Base-by-base conservation (phyloP, 2,888 invertebrate genomes). In the Pegoplata infirma region DNA sequence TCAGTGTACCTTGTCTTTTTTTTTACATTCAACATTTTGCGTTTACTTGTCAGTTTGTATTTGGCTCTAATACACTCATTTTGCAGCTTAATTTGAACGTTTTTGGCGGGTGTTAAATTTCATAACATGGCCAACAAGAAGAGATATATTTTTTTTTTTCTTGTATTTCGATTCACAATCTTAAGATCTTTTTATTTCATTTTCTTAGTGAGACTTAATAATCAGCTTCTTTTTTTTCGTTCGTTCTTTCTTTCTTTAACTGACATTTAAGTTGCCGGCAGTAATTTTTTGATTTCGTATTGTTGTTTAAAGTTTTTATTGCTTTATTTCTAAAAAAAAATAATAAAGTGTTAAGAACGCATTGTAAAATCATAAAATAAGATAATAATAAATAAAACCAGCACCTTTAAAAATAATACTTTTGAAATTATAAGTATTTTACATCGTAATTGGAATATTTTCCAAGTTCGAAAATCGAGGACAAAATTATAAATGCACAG, bases 31-130 rank as follows among this genome's bases (percentile, higher is more conserved):
- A 61, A 56, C 47, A 56, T 47, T 63, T 44, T 21, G 25, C 14
- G 19, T 16, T n/a, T 69, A 49, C 61, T 49, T 81, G 79, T 80
- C 81, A 80, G 81, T 80, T 71, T 71, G n/a, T 32, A 76, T 80
- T 68, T 64, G 71, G 61, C 72, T 72, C 69, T 82, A 82, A 82
- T 81, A 81, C 61, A 81, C 81, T 80, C 77, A 80, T 78, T 82
- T 80, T 76, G 80, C 74, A 72, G 80, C 76, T 82, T 82, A 81
- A 82, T 82, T 82, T 81, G 79, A 81, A 68, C 72, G 59, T 16
- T 80, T 76, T 78, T 80, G 77, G 80, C 76, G 76, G 72, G 80
- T 81, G 76, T 78, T 78, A 76, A 76, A 73, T 77, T 76, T 76
- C 75, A 69, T 49, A 69, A 69, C 32, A 56, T n/a, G 16, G 46